phyloP scores from a whole-genome alignment of 2,888 invertebrate species.

The Vandiemenella viatica region DNA sequence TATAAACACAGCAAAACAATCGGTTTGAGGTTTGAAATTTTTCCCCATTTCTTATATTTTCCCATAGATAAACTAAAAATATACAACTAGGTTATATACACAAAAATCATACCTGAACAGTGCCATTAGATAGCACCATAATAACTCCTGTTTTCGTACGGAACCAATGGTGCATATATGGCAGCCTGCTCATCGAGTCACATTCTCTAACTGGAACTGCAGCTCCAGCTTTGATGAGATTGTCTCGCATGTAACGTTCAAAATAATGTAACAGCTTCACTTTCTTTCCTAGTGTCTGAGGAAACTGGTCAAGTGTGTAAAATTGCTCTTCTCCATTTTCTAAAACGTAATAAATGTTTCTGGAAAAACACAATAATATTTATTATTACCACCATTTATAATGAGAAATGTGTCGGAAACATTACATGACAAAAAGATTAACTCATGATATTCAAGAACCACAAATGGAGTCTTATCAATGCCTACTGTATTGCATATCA shows the following conservation, averaged over 20 bases:
- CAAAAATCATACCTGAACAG: constrained; percentile 78
- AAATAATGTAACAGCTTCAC: constrained; percentile 94
- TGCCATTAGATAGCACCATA: constrained; percentile 94
- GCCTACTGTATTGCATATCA: too few species aligned
- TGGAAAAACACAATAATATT: constrained; percentile 28
- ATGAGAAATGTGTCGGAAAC: too few species aligned
- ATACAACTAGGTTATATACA: too few species aligned
- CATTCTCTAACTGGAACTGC: constrained; percentile 62
- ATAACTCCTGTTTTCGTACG: constrained; percentile 90
- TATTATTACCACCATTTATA: background rate
- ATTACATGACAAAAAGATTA: too few species aligned
- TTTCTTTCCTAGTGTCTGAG: constrained; percentile 74
- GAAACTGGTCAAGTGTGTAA: constrained; percentile 69
- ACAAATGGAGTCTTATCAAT: too few species aligned
- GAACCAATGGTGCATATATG: constrained; percentile 94
- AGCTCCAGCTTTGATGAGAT: constrained; percentile 85
- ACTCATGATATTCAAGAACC: too few species aligned
- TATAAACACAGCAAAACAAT: too few species aligned
- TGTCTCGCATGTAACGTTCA: constrained; percentile 94
- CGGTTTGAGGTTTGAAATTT: too few species aligned
- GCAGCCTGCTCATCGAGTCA: constrained; percentile 82
- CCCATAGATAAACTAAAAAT: too few species aligned
- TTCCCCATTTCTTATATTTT: too few species aligned
- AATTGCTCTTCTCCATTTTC: constrained; percentile 80
- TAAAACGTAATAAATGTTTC: constrained; percentile 93